Percentiles rank a stretch among this genome's conserved stretches.
Conservation (phyloP, 92 coral and sea anemone species). For the Palythoa heliodiscus region DNA sequence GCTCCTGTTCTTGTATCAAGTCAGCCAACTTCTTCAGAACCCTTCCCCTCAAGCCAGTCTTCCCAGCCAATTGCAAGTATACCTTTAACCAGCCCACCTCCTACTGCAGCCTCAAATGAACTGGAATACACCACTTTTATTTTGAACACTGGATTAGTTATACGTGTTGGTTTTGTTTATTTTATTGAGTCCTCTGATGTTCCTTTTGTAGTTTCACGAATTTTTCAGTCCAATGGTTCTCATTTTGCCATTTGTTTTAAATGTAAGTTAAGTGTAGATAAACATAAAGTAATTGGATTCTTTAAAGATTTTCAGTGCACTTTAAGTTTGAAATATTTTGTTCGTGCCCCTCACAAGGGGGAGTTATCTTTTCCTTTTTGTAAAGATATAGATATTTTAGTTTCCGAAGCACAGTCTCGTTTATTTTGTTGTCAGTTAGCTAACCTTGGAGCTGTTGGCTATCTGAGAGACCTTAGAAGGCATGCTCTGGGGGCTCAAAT, state of each 20-base stretch:
- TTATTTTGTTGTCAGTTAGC: slow-evolving; percentile 27
- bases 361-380: slow-evolving; percentile 29
- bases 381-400: slow-evolving; percentile 6
- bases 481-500: slow-evolving; percentile 42
- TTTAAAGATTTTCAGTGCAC: slow-evolving; percentile 11
- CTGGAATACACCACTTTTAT: slow-evolving; percentile 1
- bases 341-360: slow-evolving; percentile 12
- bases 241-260: background rate
- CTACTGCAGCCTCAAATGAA: background rate
- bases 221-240: background rate
- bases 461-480: slow-evolving; percentile 33
- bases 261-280: background rate
- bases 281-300: slow-evolving; percentile 11
- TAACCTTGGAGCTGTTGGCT: slow-evolving; percentile 37
- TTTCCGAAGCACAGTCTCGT: slow-evolving; percentile 14
- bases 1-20: background rate
- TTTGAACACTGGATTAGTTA: slow-evolving; percentile 10
- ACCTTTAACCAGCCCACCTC: background rate
- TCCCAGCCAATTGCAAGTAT: background rate
- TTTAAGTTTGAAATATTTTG: slow-evolving; percentile 11
- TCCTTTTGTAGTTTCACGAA: slow-evolving; percentile 28
- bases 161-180: slow-evolving; percentile 23
- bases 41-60: too few species aligned
- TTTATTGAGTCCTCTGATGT: background rate
- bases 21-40: background rate